A percentile compares a stretch with the other conserved stretches of the same genome.
Evolutionary conservation across 2,888 invertebrate genomes (phyloP).

Genomic region (Steinernema scapterisci): DNA sequence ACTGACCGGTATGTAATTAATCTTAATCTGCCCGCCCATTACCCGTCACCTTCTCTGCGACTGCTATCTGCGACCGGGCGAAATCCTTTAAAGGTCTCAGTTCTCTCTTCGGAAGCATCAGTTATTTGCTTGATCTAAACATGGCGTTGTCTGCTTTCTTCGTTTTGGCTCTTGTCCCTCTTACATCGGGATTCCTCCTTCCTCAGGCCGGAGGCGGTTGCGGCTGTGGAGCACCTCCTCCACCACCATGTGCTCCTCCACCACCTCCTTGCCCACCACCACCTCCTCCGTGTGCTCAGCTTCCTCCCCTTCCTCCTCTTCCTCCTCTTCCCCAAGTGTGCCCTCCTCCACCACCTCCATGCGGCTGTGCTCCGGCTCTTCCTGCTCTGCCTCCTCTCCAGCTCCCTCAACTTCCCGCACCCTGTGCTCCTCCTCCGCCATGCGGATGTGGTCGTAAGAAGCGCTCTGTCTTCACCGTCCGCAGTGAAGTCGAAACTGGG

Average conservation of each 20-base stretch:
- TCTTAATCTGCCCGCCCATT: not conserved
- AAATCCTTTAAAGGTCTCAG: not conserved
- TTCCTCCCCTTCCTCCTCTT: not conserved
- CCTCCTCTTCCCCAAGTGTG: not conserved
- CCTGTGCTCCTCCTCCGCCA: conserved; percentile 47
- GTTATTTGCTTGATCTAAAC: not conserved
- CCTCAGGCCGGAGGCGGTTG: conserved; percentile 35
- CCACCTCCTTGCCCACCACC: conserved; percentile 25
- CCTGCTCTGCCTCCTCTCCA: conserved; percentile 41
- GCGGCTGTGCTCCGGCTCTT: conserved; percentile 10
- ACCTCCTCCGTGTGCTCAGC: conserved; percentile 2
- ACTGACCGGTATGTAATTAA: not conserved
- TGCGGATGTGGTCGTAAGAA: conserved; percentile 57
- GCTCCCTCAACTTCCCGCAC: conserved; percentile 45
- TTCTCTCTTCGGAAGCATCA: not conserved
- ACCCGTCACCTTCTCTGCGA: not conserved
- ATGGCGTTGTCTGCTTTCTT: not conserved
- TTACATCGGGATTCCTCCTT: conserved; percentile 24
- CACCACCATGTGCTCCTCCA: conserved; percentile 6
- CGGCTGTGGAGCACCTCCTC: conserved; percentile 32
- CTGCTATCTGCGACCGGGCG: not conserved
- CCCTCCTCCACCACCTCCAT: conserved; percentile 19
- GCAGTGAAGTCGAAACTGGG: not conserved
- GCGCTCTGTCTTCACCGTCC: conserved; percentile 35
- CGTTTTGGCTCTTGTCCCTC: not conserved